Evolutionary conservation across 2,888 invertebrate genomes (phyloP).

Genomic region (Thereva nobilitata): DNA sequence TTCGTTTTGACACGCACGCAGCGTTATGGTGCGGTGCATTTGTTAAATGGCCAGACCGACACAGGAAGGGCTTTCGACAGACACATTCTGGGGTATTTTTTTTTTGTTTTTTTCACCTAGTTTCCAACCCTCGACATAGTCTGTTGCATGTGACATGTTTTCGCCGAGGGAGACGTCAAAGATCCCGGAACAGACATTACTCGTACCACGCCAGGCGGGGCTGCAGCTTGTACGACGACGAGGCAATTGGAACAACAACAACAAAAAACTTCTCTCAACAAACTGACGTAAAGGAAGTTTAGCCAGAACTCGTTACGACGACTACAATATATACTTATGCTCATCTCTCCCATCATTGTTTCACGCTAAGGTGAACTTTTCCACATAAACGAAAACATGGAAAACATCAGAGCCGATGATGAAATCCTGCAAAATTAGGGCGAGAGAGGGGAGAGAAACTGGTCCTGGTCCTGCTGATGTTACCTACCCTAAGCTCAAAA

Average conservation of each 20-base stretch:
- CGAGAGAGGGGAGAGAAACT: no score
- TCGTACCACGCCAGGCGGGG: no score
- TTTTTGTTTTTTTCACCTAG: neutral
- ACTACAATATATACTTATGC: no score
- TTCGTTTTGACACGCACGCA: constrained; percentile 16
- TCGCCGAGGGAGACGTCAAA: neutral
- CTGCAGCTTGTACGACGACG: no score
- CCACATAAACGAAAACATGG: constrained; percentile 33
- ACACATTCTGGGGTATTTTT: neutral
- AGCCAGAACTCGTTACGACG: neutral
- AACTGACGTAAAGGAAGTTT: neutral
- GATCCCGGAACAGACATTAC: constrained; percentile 11
- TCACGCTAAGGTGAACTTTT: constrained; percentile 38
- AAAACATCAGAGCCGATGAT: constrained; percentile 14
- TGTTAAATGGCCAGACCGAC: constrained; percentile 4
- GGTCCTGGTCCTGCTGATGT: no score
- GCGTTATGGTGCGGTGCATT: constrained; percentile 12
- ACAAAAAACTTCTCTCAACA: neutral
- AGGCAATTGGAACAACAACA: no score
- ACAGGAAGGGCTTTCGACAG: constrained; percentile 1
- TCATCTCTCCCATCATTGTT: constrained; percentile 26
- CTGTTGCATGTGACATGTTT: constrained; percentile 6
- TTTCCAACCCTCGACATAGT: constrained; percentile 3
- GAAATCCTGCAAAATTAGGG: neutral
- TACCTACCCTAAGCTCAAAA: no score